Evolutionary conservation across 92 coral and sea anemone species (phyloP), one percentile per base, ranked within the genome.

Genomic region (Porites rus): DNA sequence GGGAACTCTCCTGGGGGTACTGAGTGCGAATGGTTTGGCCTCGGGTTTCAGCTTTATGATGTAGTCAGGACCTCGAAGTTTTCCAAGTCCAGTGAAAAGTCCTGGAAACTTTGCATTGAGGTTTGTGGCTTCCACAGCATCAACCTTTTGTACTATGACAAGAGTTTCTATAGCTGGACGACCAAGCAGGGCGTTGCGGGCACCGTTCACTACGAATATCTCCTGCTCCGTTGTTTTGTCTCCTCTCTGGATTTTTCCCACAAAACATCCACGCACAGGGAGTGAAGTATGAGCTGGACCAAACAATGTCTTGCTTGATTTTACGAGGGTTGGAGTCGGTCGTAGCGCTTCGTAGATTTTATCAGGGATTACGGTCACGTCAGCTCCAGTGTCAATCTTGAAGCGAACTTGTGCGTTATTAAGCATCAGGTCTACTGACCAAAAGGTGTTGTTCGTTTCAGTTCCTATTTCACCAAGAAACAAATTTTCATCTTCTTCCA

Each of bases 351-450:
- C 59, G 59, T 54, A 54, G 59, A 54, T 54, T 13, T 54, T 54
- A 54, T 54, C 59, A 54, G 59, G 59, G 59, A 54, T 54, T 54
- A 54, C 59, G 13, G 59, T 54, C 59, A 81, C 70, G 54, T 69
- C 88, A 54, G 67, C 88, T 74, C 85, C 80, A 43, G 74, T 87
- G 87, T 83, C 87, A 25, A 60, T 72, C 72, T 83, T 83, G 65
- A 83, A 83, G 60, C 58, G 68, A 52, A 83, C 87, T 54, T 54
- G 13, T 8, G 59, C 13, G 59, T 54, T 54, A 54, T 54, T 12
- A 54, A 54, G 59, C 59, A 54, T 54, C 13, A 54, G 59, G 8
- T 54, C 59, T 54, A 54, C 59, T 54, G 59, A 54, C 59, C 59
- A 12, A 54, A 54, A 54, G 59, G 59, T 54, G 59, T 54, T 54